phyloP scores from a whole-genome alignment of 1,140 invertebrate species.

The Ceratosolen fusciceps region DNA sequence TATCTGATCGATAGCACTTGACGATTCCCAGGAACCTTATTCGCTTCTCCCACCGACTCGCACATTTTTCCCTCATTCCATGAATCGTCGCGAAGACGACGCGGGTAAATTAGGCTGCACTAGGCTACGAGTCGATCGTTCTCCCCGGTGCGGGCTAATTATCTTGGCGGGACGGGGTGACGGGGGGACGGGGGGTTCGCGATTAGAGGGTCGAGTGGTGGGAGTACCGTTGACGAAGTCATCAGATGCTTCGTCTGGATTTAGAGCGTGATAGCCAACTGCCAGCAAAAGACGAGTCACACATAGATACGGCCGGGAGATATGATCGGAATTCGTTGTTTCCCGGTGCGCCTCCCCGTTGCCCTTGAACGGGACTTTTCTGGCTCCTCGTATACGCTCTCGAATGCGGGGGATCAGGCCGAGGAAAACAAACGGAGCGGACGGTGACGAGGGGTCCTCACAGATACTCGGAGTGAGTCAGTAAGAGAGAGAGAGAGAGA shows the following conservation, averaged over 20 bases:
- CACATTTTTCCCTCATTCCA: neutral
- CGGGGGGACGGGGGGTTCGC: neutral
- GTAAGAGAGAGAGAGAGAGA: neutral
- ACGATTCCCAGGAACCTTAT: conserved; percentile 27
- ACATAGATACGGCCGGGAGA: neutral
- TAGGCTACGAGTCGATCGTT: too few species aligned
- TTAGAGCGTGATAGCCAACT: neutral
- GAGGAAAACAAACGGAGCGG: conserved; percentile 11
- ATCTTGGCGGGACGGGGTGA: neutral
- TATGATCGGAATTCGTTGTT: conserved; percentile 4
- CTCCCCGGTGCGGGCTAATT: too few species aligned
- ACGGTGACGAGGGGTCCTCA: too few species aligned
- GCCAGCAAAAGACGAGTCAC: neutral
- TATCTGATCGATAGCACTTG: conserved; percentile 35
- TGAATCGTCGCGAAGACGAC: too few species aligned
- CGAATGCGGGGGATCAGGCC: neutral
- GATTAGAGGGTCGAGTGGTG: neutral
- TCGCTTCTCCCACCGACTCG: neutral
- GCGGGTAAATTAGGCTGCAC: neutral
- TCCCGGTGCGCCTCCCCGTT: neutral
- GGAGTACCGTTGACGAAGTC: neutral
- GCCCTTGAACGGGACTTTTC: neutral
- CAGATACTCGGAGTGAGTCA: too few species aligned
- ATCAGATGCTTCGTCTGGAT: neutral
- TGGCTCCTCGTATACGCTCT: too few species aligned